These are phyloP conservation scores for Drosophila cardini DNA, from an alignment of 1,140 invertebrate species.

Conservation along the genomic window DNA sequence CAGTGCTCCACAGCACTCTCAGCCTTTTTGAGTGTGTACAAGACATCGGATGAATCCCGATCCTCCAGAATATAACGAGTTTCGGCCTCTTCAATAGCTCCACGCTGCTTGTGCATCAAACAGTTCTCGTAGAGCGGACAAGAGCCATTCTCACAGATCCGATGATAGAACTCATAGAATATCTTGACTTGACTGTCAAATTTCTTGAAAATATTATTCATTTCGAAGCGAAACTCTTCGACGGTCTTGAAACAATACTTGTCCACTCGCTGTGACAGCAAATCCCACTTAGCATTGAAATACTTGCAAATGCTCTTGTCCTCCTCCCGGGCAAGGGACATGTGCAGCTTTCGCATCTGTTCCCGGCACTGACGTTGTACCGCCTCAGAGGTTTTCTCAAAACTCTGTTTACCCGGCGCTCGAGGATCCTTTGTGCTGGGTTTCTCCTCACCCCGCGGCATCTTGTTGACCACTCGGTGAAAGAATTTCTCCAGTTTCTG, in stretches of 20 bases:
- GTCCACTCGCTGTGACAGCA: conserved; percentile 47
- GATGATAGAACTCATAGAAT: conserved; percentile 40
- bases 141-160: neutral
- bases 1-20: conserved; percentile 31
- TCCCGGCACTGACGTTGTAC: conserved; percentile 44
- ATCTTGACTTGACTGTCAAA: conserved; percentile 39
- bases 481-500: conserved; percentile 63
- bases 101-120: neutral
- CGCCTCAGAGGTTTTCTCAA: conserved; percentile 1
- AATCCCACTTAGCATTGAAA: conserved; percentile 46
- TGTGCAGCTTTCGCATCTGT: conserved; percentile 35
- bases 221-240: conserved; percentile 52
- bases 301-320: conserved; percentile 47
- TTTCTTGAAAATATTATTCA: conserved; percentile 45
- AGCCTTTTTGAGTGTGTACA: conserved; percentile 8
- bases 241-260: conserved; percentile 37
- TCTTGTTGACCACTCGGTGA: conserved; percentile 13
- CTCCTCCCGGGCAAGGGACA: conserved; percentile 23
- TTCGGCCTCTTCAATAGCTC: neutral
- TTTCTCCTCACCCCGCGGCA: conserved; percentile 45
- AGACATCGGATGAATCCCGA: conserved; percentile 10
- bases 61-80: neutral
- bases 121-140: neutral
- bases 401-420: neutral
- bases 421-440: conserved; percentile 58